Evolutionary conservation across 2,113 vertebrate genomes (phyloP).

Genomic region (Tragelaphus scriptus): DNA sequence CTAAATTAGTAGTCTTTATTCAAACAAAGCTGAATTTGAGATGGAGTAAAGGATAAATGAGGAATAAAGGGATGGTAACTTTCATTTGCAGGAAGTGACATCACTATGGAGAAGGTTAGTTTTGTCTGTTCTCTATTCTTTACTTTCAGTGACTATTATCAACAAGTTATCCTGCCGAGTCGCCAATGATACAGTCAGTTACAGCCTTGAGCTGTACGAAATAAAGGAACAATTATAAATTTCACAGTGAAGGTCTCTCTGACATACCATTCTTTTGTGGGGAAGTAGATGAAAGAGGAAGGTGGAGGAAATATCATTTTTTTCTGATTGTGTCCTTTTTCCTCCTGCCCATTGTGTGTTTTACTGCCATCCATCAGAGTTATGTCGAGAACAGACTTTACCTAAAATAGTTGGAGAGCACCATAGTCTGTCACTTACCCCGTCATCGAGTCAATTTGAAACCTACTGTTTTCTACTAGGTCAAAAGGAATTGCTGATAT

Average conservation of each 20-base stretch:
- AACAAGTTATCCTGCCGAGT: constrained; percentile 67
- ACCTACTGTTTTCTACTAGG: constrained; percentile 46
- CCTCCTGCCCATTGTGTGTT: constrained; percentile 24
- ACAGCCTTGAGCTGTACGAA: constrained; percentile 52
- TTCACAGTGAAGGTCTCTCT: constrained; percentile 54
- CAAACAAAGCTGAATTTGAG: not conserved
- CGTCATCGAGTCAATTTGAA: constrained; percentile 33
- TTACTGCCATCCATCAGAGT: constrained; percentile 56
- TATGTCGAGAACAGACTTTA: constrained; percentile 47
- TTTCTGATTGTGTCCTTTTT: constrained; percentile 48
- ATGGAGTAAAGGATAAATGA: not conserved
- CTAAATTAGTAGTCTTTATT: not conserved
- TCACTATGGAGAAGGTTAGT: not conserved
- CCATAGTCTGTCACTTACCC: constrained; percentile 54
- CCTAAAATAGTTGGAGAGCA: constrained; percentile 46
- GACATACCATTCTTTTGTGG: constrained; percentile 43
- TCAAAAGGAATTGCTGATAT: constrained; percentile 45
- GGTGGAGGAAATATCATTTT: not conserved
- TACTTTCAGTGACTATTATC: constrained; percentile 38
- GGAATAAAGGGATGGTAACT: not conserved
- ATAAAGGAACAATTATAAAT: constrained; percentile 52
- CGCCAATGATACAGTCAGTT: constrained; percentile 37
- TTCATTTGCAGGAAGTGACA: not conserved
- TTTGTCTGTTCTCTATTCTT: constrained; percentile 12
- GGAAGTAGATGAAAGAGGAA: constrained; percentile 21